Evolutionary conservation across 1,140 invertebrate genomes (phyloP), one percentile per base, ranked within the genome.

Genomic region (Rhyzopertha dominica): DNA sequence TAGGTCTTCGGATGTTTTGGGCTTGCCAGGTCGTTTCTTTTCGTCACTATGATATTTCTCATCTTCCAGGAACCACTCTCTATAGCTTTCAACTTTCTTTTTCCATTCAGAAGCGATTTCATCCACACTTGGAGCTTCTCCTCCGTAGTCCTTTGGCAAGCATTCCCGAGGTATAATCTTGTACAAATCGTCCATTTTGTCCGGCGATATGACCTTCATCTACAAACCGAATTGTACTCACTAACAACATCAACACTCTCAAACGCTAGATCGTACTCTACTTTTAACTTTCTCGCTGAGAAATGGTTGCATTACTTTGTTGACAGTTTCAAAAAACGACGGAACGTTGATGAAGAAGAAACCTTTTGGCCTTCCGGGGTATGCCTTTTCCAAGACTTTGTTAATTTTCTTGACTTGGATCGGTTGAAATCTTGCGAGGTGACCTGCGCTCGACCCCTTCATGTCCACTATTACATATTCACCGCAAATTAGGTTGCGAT

Each of bases 61-160:
- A 60, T 80, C 73, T 51, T 76, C 69, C 10, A 71, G 53, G 62
- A 77, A 78, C 67, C 74, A 79, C 19, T 75, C 63, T 0, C 67
- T 58, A 35, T 74, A 72, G 17, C 61, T 72, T 38, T 69, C 66
- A 5, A 78, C 66, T 47, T 76, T 78, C 9, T 56, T 57, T 49
- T 64, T 75, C 76, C 76, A 68, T 53, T 71, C 59, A 53, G 70
- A 66, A 76, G 54, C 0, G 42, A 51, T 18, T n/a, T 37, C 35
- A 4, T 37, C 35, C 13, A 37, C 13, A 24, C 26, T 37, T 9
- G 39, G 39, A 22, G 39, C 47, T 23, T 71, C 65, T 0, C 77
- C 77, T 0, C 76, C 77, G 35, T 75, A 77, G 42, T 80, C 75
- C 18, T 59, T 50, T 0, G 78, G 77, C 7, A 79, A 44, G 43